A percentile compares a stretch with the other conserved stretches of the same genome.
phyloP scores from a whole-genome alignment of 1,140 invertebrate genomes.

The Agrilus planipennis region DNA sequence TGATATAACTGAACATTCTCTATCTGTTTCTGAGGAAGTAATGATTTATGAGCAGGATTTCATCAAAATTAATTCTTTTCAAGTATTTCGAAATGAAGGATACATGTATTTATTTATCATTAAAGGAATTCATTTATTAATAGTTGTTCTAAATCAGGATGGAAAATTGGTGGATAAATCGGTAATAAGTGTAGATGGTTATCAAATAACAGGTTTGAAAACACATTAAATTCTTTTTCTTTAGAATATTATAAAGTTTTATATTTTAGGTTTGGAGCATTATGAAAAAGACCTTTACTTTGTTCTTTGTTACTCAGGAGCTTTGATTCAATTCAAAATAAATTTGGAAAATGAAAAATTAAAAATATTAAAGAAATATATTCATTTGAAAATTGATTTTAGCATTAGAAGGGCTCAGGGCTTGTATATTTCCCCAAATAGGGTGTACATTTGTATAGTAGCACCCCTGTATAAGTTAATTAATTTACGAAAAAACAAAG shows the following conservation, averaged over 20 bases:
- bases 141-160: background rate
- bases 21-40: background rate
- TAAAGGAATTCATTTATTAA: background rate
- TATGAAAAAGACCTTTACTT: slow-evolving; percentile 15
- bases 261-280: slow-evolving; percentile 16
- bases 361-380: slow-evolving; percentile 13
- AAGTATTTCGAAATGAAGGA: background rate
- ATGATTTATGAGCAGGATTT: slow-evolving; percentile 9
- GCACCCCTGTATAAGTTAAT: slow-evolving; percentile 13
- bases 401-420: slow-evolving; percentile 15
- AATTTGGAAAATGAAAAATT: slow-evolving; percentile 13
- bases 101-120: slow-evolving; percentile 3
- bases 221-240: no score
- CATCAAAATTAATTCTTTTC: slow-evolving; percentile 7
- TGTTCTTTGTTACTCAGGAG: slow-evolving; percentile 16
- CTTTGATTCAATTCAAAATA: slow-evolving; percentile 20
- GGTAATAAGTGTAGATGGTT: background rate
- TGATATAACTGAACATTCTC: background rate
- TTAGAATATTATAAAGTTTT: slow-evolving; percentile 3
- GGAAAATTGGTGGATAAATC: background rate
- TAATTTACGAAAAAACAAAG: slow-evolving; percentile 12
- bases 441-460: slow-evolving; percentile 13
- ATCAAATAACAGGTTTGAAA: background rate
- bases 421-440: slow-evolving; percentile 16
- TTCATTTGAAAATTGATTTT: slow-evolving; percentile 12